Base-by-base conservation (phyloP, 2,888 invertebrate species). In the Caenorhabditis sp. region DNA sequence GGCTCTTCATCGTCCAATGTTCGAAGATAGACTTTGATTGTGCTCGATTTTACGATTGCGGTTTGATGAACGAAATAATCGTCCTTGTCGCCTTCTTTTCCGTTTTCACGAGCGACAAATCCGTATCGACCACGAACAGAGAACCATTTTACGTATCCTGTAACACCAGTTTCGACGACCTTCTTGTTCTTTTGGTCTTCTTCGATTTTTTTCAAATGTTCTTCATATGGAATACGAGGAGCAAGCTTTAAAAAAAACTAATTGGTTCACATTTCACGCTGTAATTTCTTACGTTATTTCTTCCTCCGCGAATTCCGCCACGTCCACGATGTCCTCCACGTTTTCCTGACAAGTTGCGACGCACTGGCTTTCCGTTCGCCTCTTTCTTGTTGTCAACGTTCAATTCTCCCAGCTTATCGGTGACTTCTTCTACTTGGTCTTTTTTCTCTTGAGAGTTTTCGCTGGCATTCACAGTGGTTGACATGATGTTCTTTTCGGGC, bases 71-170 rank as follows among this genome's bases (percentile, higher is more conserved):
- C 97, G 91, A 97, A 97, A 84, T 97, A 95, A 91, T 97, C 97
- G 10, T 67, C 97, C 0, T 50, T 56, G 26, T 74, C 70, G 26
- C 69, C 60, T 5, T 50, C 20, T n/a, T 49, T 26, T 8, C 61
- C 25, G 91, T 97, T 96, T 91, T 95, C 94, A 89, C 95, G 93
- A 91, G 96, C 96, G 90, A 97, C 97, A 90, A 97, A 97, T 89
- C 97, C 97, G 91, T 97, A 97, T 90, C 97, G 89, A 82, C 88
- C 89, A 76, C 89, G 89, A 17, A 90, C 89, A 78, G 90, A 90
- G 84, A 89, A 90, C 97, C 97, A 97, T 91, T 97, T 97, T 56
- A 76, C 76, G 59, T 63, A 65, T 63, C 82, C 82, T 38, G 73
- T 71, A 27, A 80, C 66, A 20, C 77, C 71, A 12, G 63, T 63